A percentile compares a stretch with the other conserved stretches of the same genome.
Conservation (phyloP, 30 jellyfish, hydroid and myxozoan genomes). For the Rhopilema esculentum region DNA sequence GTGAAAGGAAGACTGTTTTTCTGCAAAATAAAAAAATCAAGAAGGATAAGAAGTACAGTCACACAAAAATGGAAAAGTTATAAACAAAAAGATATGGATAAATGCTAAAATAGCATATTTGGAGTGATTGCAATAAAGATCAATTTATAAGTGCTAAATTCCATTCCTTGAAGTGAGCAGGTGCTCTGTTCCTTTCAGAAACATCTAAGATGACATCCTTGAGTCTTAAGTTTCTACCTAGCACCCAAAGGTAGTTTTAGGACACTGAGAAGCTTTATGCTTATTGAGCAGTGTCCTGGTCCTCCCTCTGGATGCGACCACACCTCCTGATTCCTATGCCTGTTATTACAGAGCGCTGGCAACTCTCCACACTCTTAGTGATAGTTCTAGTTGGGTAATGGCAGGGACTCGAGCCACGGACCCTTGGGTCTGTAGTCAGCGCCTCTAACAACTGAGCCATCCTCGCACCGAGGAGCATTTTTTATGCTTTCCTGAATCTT, state of each 20-base stretch:
- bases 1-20: slow-evolving; percentile 27
- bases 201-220: too few relatives aligned
- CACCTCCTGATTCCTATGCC: not conserved
- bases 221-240: not conserved
- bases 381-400: not conserved
- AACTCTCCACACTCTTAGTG: not conserved
- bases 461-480: too few relatives aligned
- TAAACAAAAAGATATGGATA: too few relatives aligned
- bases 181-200: too few relatives aligned
- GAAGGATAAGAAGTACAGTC: too few relatives aligned
- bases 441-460: not conserved
- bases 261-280: not conserved
- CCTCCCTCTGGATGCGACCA: not conserved
- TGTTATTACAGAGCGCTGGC: not conserved
- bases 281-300: not conserved
- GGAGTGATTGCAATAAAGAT: too few relatives aligned
- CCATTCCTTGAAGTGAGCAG: too few relatives aligned
- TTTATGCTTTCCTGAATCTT: too few relatives aligned
- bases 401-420: not conserved
- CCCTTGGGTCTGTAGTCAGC: not conserved
- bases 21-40: too few relatives aligned
- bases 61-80: too few relatives aligned
- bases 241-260: not conserved
- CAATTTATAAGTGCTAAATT: too few relatives aligned
- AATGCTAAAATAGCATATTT: too few relatives aligned